Evolutionary conservation across 2,888 invertebrate genomes (phyloP).

Genomic region (Monoplex corrugatus): DNA sequence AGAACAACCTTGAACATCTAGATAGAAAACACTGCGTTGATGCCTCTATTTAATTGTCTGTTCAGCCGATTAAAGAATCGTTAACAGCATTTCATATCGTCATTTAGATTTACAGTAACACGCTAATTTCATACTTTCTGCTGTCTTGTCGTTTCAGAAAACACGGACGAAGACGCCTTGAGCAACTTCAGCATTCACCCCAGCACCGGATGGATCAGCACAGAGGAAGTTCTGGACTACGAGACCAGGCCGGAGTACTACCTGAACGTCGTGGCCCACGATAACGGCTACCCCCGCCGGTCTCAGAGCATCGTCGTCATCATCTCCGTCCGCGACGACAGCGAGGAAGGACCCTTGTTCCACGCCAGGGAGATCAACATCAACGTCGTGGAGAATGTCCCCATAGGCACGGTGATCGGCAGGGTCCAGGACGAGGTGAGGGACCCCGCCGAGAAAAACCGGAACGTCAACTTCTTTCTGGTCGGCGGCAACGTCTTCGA

Average conservation of each 20-base stretch:
- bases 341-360: slow-evolving; percentile 74
- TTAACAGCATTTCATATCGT: too few species aligned
- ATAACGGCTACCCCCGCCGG: slow-evolving; percentile 65
- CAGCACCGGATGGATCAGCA: slow-evolving; percentile 91
- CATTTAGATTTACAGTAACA: too few species aligned
- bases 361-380: slow-evolving; percentile 68
- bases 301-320: slow-evolving; percentile 58
- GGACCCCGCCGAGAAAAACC: slow-evolving; percentile 77
- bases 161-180: slow-evolving; percentile 50
- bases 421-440: slow-evolving; percentile 83
- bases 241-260: slow-evolving; percentile 66
- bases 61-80: too few species aligned
- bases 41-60: too few species aligned
- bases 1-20: too few species aligned
- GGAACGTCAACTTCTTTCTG: slow-evolving; percentile 75
- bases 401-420: slow-evolving; percentile 75
- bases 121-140: too few species aligned
- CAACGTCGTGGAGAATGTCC: slow-evolving; percentile 72
- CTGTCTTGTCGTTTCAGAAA: slow-evolving; percentile 5
- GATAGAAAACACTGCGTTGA: too few species aligned
- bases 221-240: slow-evolving; percentile 86
- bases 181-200: slow-evolving; percentile 90
- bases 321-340: slow-evolving; percentile 71
- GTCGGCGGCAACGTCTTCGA: slow-evolving; percentile 82
- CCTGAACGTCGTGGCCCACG: slow-evolving; percentile 70